phyloP scores from a whole-genome alignment of 2,113 vertebrate genomes.

The Festucalex cinctus region DNA sequence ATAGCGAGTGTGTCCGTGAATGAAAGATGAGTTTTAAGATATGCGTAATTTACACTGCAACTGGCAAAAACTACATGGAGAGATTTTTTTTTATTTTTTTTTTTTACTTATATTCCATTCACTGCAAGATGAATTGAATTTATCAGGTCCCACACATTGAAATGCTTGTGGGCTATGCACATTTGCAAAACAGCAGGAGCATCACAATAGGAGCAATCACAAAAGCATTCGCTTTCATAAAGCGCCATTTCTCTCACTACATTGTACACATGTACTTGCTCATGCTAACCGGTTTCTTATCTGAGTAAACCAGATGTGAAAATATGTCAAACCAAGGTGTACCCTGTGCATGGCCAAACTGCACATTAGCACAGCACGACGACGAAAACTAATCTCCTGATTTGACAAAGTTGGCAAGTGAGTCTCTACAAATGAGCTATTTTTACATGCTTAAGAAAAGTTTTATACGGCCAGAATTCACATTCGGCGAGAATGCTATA shows the following conservation, averaged over 20 bases:
- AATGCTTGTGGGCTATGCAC: constrained; percentile 14
- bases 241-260: neutral
- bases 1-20: constrained; percentile 11
- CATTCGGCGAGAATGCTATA: too few species aligned
- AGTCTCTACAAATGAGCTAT: too few species aligned
- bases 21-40: neutral
- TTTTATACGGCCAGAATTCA: too few species aligned
- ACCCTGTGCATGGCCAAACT: neutral
- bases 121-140: constrained; percentile 12
- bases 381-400: too few species aligned
- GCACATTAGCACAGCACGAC: neutral
- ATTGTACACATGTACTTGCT: neutral
- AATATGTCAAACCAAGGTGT: neutral
- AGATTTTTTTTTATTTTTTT: neutral
- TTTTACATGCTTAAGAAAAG: too few species aligned
- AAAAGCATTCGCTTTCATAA: constrained; percentile 3
- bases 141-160: constrained; percentile 23
- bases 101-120: neutral
- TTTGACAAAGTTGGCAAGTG: too few species aligned
- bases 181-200: constrained; percentile 23
- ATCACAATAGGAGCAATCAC: constrained; percentile 14
- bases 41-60: neutral
- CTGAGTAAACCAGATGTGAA: constrained; percentile 6
- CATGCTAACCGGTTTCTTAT: constrained; percentile 15
- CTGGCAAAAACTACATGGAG: constrained; percentile 1